phyloP scores from a whole-genome alignment of 2,797 vertebrate species.

The Malurus leucopterus region DNA sequence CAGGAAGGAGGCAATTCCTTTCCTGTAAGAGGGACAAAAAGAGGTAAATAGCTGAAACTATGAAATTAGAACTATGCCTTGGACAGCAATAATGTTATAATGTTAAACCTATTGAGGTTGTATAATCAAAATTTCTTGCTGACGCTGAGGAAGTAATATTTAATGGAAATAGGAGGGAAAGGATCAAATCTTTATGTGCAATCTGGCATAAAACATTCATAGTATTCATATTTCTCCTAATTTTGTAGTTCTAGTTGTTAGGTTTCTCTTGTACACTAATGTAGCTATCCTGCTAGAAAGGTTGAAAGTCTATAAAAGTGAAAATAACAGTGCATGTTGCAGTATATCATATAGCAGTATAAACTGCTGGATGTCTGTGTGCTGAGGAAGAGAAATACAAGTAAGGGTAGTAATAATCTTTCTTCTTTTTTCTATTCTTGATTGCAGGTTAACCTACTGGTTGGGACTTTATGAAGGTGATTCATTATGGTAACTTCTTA shows the following conservation, averaged over 20 bases:
- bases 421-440: neutral
- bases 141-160: neutral
- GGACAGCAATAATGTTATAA: neutral
- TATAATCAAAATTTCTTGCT: neutral
- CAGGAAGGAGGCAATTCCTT: neutral
- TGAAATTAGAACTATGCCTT: neutral
- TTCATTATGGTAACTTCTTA: neutral
- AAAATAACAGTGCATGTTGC: neutral
- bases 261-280: neutral
- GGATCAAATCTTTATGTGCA: neutral
- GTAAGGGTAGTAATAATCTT: neutral
- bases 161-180: neutral
- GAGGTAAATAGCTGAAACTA: neutral
- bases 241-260: neutral
- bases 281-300: neutral
- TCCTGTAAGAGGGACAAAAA: neutral
- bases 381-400: neutral
- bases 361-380: neutral
- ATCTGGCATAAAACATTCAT: neutral
- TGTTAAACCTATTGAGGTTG: neutral
- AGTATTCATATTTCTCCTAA: neutral
- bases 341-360: fast-evolving
- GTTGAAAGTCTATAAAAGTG: neutral
- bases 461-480: neutral
- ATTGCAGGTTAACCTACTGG: neutral